Conservation (phyloP, 1,140 invertebrate genomes). For the Bathynomus jamesi region DNA sequence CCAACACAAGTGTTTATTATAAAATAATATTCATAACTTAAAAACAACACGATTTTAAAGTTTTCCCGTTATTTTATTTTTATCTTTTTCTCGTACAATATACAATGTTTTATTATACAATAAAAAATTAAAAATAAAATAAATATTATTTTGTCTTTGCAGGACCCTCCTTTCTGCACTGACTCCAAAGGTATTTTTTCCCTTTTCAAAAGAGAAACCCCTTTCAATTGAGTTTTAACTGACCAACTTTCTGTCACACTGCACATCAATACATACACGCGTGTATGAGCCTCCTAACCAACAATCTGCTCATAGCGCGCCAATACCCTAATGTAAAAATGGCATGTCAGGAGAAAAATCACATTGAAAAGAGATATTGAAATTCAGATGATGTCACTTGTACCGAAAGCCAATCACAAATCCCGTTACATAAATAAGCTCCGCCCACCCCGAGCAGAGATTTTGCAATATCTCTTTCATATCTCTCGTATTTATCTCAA, state of each 20-base stretch:
- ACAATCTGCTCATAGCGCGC: constrained; percentile 34
- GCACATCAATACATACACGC: constrained; percentile 32
- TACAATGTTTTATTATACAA: too few species aligned
- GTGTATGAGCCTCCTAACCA: constrained; percentile 29
- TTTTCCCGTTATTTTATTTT: too few species aligned
- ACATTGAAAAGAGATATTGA: constrained; percentile 36
- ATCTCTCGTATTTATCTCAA: not conserved
- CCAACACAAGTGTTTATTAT: too few species aligned
- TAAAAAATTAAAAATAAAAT: too few species aligned
- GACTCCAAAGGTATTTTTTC: too few species aligned
- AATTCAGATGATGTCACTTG: constrained; percentile 36
- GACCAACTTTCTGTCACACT: constrained; percentile 33
- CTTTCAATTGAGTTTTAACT: not conserved
- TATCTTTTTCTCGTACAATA: too few species aligned
- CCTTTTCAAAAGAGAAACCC: not conserved
- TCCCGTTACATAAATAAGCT: constrained; percentile 28
- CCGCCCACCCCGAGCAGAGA: constrained; percentile 13
- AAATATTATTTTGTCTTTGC: too few species aligned
- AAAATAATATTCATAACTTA: too few species aligned
- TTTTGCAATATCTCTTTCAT: not conserved
- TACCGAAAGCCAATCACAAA: constrained; percentile 29
- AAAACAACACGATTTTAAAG: too few species aligned
- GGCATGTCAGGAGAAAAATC: constrained; percentile 34
- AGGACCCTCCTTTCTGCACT: too few species aligned
- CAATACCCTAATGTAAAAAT: constrained; percentile 35